Base-by-base conservation (phyloP, 2,888 invertebrate species). In the Leucania comma region DNA sequence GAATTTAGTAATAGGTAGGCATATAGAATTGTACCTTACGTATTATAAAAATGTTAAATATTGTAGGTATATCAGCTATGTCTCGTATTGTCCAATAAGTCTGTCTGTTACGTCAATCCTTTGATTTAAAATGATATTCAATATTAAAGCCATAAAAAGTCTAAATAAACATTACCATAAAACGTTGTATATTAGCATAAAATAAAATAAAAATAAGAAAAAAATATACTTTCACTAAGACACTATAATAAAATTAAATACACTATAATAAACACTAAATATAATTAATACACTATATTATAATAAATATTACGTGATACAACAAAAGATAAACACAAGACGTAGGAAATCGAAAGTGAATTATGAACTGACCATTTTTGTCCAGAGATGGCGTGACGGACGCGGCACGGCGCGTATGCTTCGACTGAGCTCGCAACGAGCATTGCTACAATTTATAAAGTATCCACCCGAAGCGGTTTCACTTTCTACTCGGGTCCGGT, bases 381-480 rank as follows among this genome's bases (percentile, higher is more conserved):
- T 82, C 81, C 82, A 79, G 84, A 86, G 89, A 86, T 86, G 89
- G 87, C 90, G 88, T 88, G 81, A 54, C 42, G 74, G 70, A 85
- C 86, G 89, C 85, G 82, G 84, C 82, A 84, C 84, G 87, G 88
- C 91, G 90, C 91, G 89, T 78, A 72, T 89, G 88, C 90, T 83
- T 89, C 90, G 89, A 95, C 95, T 95, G 95, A 93, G 89, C 92
- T 89, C 88, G 90, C 84, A 81, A 80, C 80, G 83, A 82, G 65
- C 69, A 86, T 78, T 89, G 91, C 92, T 89, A 94, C 95, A 93
- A 93, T 92, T 94, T 95, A 95, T 95, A 96, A 95, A 95, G 91
- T 90, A 89, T 90, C 88, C 90, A 89, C 87, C 88, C 89, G 84
- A 86, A 88, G 88, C 87, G 87, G 93, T 95, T 95, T 96, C 95